Base-by-base conservation (phyloP, 2,888 invertebrate genomes). In the Dendrolimus pini region DNA sequence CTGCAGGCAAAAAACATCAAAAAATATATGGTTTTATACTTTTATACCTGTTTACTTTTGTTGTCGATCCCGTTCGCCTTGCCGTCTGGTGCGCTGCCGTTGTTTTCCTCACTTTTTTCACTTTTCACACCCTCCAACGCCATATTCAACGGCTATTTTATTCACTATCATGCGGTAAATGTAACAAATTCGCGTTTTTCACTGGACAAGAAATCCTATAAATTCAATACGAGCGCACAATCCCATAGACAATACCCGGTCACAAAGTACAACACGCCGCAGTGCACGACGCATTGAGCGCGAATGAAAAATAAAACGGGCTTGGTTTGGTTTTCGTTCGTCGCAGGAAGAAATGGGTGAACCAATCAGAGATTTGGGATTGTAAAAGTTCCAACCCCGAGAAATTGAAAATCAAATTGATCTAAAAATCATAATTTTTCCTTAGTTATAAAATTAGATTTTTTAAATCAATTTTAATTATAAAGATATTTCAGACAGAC, bases 61-160 rank as follows among this genome's bases (percentile, higher is more conserved):
- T 89, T 92, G 86, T 92, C 92, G 78, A 87, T 91, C 81, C 91
- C 91, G 80, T 92, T 91, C 77, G 89, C 82, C 79, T 91, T 91
- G 77, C 85, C 79, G 78, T 91, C 91, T 70, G 85, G 83, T 65
- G 89, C 79, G 72, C 85, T 89, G 69, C 86, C 88, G 80, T 88
- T 91, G 82, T 88, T 91, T 80, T 90, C 89, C 68, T 87, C 91
- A 84, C 85, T 85, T 84, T 89, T 89, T 79, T 90, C 90, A 89
- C 89, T 83, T 87, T 88, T 90, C 69, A 89, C 89, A 83, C 88
- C 89, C 83, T 90, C 90, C 81, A 90, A 82, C 83, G 90, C 90
- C 90, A 90, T 90, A 78, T 82, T 89, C 69, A 79, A 75, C 61
- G 68, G 71, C 77, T 78, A 77, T 78, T 86, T 86, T 82, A 88